Evolutionary conservation across 1,140 invertebrate species (phyloP).

Genomic region (Heliconius congener): DNA sequence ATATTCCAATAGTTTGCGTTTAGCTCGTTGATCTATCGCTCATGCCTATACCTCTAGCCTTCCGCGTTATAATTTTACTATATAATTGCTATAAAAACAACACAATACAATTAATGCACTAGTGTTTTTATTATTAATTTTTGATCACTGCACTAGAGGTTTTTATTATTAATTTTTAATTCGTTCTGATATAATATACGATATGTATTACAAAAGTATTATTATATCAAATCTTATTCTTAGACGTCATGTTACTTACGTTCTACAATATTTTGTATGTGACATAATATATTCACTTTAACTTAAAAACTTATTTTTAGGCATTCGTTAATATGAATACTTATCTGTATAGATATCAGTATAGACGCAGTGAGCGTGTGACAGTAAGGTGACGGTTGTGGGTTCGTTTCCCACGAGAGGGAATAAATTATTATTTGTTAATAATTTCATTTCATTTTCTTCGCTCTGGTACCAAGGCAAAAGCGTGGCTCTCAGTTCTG

Average conservation of each 20-base stretch:
- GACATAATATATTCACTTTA: no score
- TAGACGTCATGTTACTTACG: not conserved
- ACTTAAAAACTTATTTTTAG: no score
- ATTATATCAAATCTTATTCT: not conserved
- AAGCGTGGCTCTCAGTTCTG: no score
- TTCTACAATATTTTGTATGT: no score
- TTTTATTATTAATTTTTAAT: slow-evolving; percentile 21
- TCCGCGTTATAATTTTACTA: slow-evolving; percentile 17
- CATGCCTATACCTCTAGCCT: not conserved
- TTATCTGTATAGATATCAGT: no score
- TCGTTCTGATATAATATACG: not conserved
- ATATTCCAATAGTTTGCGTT: slow-evolving; percentile 3
- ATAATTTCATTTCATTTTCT: no score
- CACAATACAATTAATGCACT: slow-evolving; percentile 9
- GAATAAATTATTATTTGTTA: no score
- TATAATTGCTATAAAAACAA: slow-evolving; percentile 21
- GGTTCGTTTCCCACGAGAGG: no score
- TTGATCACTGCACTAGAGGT: not conserved
- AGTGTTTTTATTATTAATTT: slow-evolving; percentile 12
- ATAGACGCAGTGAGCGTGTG: no score
- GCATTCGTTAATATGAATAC: no score
- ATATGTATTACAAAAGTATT: not conserved
- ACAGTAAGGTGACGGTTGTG: no score
- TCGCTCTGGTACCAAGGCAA: no score
- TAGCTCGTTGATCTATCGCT: not conserved